These are phyloP conservation scores for Toxotes jaculatrix DNA, from an alignment of 2,113 vertebrate species.

Conservation along the genomic window DNA sequence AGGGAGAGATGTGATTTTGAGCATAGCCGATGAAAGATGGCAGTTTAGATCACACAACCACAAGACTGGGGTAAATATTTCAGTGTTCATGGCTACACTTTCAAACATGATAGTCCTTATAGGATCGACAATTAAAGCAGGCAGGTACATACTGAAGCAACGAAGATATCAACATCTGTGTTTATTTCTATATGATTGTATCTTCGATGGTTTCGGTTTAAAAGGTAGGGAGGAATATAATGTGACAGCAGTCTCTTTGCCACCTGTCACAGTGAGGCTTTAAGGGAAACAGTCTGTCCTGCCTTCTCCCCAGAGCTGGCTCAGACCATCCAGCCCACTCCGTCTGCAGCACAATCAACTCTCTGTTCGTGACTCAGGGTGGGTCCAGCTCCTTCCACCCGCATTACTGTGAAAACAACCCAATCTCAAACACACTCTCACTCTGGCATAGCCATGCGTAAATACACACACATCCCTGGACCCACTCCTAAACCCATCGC, in stretches of 20 bases:
- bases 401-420: conserved; percentile 83
- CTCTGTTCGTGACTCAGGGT: conserved; percentile 82
- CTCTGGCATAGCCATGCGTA: conserved; percentile 68
- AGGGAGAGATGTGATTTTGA: conserved; percentile 64
- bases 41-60: conserved; percentile 61
- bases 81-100: conserved; percentile 36
- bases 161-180: conserved; percentile 22
- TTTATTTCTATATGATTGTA: conserved; percentile 51
- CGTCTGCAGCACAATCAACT: conserved; percentile 77
- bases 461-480: conserved; percentile 68
- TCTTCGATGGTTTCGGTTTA: conserved; percentile 43
- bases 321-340: conserved; percentile 65
- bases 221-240: conserved; percentile 45
- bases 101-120: conserved; percentile 33
- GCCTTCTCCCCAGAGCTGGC: conserved; percentile 48
- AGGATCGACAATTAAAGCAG: conserved; percentile 20
- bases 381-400: conserved; percentile 77
- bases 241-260: conserved; percentile 73
- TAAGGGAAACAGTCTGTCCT: conserved; percentile 60
- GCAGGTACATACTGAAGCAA: conserved; percentile 28
- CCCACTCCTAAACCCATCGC: conserved; percentile 74
- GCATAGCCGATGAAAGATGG: conserved; percentile 57
- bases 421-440: conserved; percentile 78
- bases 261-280: conserved; percentile 79
- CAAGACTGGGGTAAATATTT: conserved; percentile 29